Evolutionary conservation across 2,797 vertebrate genomes (phyloP).

Genomic region (Onychomys arenicola): DNA sequence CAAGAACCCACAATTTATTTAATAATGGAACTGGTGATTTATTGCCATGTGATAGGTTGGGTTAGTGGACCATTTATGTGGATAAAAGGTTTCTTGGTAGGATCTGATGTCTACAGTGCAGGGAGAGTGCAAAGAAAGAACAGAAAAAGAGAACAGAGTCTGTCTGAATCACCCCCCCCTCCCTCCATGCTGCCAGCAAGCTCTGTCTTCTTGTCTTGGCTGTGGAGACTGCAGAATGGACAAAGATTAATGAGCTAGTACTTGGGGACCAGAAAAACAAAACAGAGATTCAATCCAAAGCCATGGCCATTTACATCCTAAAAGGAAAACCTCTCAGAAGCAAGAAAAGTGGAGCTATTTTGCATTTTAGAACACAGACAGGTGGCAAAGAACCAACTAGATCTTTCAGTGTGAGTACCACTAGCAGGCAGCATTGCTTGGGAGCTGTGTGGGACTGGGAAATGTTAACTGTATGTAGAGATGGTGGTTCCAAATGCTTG

Average conservation of each 20-base stretch:
- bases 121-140: conserved; percentile 30
- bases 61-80: conserved; percentile 75
- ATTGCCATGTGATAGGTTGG: conserved; percentile 47
- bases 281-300: not conserved
- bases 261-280: not conserved
- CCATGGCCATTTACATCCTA: not conserved
- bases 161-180: conserved; percentile 1
- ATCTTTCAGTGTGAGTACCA: not conserved
- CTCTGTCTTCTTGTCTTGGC: not conserved
- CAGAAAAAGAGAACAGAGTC: conserved; percentile 21
- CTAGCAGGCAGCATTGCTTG: not conserved
- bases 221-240: conserved; percentile 22
- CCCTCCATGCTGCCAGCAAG: not conserved
- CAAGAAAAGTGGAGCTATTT: not conserved
- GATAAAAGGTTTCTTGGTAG: conserved; percentile 73
- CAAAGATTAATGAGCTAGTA: conserved; percentile 50
- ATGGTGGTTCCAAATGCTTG: not conserved
- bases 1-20: conserved; percentile 80
- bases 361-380: not conserved
- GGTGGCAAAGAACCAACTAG: not conserved
- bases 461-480: not conserved
- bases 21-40: conserved; percentile 72
- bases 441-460: not conserved
- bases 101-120: conserved; percentile 66
- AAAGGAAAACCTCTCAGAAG: conserved; percentile 1